phyloP scores from a whole-genome alignment of 2,113 vertebrate genomes.

The Muntiacus reevesi region DNA sequence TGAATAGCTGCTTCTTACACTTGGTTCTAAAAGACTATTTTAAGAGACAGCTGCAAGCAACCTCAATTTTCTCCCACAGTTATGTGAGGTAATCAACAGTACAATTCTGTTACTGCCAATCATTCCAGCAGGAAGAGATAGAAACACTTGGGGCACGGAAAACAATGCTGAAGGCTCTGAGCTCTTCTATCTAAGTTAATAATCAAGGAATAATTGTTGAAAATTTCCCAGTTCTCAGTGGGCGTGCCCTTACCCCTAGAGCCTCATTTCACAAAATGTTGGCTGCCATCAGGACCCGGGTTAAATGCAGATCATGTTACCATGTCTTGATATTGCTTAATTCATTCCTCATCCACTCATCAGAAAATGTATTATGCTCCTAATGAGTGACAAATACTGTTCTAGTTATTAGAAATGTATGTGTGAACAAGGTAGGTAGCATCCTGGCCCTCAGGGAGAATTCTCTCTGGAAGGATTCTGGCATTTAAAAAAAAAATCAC shows the following conservation, averaged over 20 bases:
- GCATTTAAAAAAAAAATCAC: not conserved
- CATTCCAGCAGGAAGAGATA: not conserved
- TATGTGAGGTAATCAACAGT: not conserved
- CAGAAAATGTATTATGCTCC: not conserved
- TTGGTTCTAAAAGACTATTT: not conserved
- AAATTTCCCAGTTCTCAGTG: not conserved
- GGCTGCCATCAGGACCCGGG: not conserved
- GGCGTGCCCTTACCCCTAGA: not conserved
- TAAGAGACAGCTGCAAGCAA: not conserved
- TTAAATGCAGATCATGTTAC: not conserved
- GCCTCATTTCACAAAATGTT: not conserved
- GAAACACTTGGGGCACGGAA: not conserved
- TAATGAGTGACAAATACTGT: not conserved
- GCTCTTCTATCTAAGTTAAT: not conserved
- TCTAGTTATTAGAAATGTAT: not conserved
- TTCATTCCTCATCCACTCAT: not conserved
- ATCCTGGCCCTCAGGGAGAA: not conserved
- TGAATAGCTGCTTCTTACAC: not conserved
- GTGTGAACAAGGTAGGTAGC: not conserved
- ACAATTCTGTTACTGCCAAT: not conserved
- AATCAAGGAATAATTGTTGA: not conserved
- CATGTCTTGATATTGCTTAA: not conserved
- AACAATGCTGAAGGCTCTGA: not conserved
- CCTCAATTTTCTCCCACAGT: not conserved
- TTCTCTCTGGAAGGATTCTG: constrained; percentile 18